Conservation (phyloP, 2,797 vertebrate species). For the Sphenopsis melanotis region DNA sequence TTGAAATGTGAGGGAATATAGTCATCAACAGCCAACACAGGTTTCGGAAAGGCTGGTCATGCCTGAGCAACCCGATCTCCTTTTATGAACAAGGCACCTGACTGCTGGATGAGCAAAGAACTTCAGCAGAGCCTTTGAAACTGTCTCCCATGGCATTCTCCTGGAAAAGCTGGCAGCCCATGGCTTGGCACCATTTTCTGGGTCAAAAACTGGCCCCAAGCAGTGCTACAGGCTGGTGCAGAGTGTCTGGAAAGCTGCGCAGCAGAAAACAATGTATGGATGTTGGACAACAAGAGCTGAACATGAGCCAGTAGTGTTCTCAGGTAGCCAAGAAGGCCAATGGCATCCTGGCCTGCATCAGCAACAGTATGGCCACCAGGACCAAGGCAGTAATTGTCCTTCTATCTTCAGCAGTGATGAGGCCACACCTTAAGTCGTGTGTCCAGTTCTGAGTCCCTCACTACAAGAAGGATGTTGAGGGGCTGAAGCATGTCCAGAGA, state of each 20-base stretch:
- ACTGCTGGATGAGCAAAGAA: neutral
- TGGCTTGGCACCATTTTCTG: neutral
- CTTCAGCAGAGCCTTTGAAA: neutral
- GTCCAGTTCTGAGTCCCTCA: neutral
- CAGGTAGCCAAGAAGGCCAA: neutral
- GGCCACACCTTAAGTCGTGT: no score
- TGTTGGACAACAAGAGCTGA: neutral
- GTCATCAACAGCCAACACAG: neutral
- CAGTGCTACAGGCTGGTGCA: neutral
- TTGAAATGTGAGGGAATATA: neutral
- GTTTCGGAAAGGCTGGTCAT: neutral
- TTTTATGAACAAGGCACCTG: neutral
- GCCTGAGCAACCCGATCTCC: neutral
- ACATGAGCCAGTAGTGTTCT: neutral
- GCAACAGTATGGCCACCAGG: neutral
- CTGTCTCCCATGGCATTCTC: neutral
- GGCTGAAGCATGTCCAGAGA: neutral
- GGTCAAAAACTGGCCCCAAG: neutral
- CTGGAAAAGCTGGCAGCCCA: neutral
- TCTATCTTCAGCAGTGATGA: neutral
- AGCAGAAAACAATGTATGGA: accelerated
- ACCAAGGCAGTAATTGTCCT: neutral
- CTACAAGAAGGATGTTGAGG: neutral
- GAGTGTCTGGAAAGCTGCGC: accelerated
- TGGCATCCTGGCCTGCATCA: neutral